Evolutionary conservation across 1,140 invertebrate genomes (phyloP).

Genomic region (Drosophila melanogaster): Release_6_plus_ISO1_MT NT_033777.3:20847001-20847500

Average conservation of each 20-base stretch:
- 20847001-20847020: slow-evolving; percentile 56
- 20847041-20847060: slow-evolving; percentile 57
- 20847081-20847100: slow-evolving; percentile 40
- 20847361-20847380: slow-evolving; percentile 76
- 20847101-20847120: slow-evolving; percentile 78
- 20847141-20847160: slow-evolving; percentile 85
- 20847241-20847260: slow-evolving; percentile 24
- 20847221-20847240: slow-evolving; percentile 47
- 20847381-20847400: slow-evolving; percentile 86
- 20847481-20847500: slow-evolving; percentile 84
- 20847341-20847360: slow-evolving; percentile 87
- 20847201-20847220: slow-evolving; percentile 43
- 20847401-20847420: slow-evolving; percentile 85
- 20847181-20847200: slow-evolving; percentile 57
- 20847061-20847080: slow-evolving; percentile 60
- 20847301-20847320: slow-evolving; percentile 87
- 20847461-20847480: slow-evolving; percentile 86
- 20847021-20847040: slow-evolving; percentile 44
- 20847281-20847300: slow-evolving; percentile 41
- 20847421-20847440: slow-evolving; percentile 85
- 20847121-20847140: slow-evolving; percentile 86
- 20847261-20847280: slow-evolving; percentile 16
- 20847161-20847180: slow-evolving; percentile 69
- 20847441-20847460: slow-evolving; percentile 85
- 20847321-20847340: slow-evolving; percentile 91